phyloP scores from a whole-genome alignment of 2,888 invertebrate genomes.

The Nebria brevicollis region DNA sequence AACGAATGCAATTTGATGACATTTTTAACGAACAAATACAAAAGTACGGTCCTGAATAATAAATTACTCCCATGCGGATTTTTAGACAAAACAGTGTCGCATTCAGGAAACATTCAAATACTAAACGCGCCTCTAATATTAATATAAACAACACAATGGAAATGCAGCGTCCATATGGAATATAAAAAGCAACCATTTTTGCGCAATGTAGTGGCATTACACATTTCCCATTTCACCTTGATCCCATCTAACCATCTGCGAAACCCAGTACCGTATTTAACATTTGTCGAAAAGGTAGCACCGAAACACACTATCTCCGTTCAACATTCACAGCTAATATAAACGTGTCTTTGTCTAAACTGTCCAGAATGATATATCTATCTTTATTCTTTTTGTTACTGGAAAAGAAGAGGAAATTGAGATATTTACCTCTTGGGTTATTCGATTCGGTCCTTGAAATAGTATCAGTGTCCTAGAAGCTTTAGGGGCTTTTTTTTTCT shows the following conservation, averaged over 20 bases:
- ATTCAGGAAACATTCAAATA: background rate
- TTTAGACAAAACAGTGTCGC: background rate
- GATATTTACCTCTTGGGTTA: slow-evolving; percentile 1
- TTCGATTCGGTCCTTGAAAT: background rate
- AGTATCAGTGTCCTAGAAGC: background rate
- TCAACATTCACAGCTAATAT: background rate
- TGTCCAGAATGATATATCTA: background rate
- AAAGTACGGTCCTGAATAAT: background rate
- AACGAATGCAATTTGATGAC: background rate
- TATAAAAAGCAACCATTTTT: no score
- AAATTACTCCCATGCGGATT: background rate
- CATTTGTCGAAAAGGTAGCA: background rate
- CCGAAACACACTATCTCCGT: background rate
- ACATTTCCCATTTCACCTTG: background rate
- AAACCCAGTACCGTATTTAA: background rate
- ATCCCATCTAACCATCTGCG: background rate
- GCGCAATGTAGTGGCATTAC: no score
- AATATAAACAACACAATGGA: no score
- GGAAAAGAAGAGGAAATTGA: background rate
- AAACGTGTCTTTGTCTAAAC: background rate
- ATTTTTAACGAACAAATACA: background rate
- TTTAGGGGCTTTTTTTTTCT: background rate
- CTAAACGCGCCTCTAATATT: background rate
- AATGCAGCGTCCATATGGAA: no score
- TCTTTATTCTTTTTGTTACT: background rate